A percentile compares a stretch with the other conserved stretches of the same genome.
Evolutionary conservation across 2,113 vertebrate genomes (phyloP).

Genomic region (Phodopus roborovskii): DNA sequence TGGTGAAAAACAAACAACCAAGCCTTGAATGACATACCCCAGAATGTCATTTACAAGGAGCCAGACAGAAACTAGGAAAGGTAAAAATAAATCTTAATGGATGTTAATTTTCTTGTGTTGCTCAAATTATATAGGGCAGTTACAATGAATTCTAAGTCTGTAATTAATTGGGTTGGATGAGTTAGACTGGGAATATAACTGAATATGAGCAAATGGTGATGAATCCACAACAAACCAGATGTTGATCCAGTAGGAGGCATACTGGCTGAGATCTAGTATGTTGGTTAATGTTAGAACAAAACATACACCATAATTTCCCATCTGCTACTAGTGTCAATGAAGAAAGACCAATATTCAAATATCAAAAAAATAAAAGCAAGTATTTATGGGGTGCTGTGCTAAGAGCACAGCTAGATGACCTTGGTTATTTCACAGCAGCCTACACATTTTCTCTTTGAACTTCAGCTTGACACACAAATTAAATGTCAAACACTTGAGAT

Average conservation of each 20-base stretch:
- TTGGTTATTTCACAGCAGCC: neutral
- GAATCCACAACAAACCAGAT: neutral
- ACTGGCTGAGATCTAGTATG: neutral
- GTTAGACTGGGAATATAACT: neutral
- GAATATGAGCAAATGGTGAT: neutral
- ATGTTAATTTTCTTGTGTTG: slow-evolving; percentile 12
- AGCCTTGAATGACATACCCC: neutral
- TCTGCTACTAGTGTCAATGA: neutral
- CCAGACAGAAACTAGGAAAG: slow-evolving; percentile 17
- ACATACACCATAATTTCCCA: neutral
- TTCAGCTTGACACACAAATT: neutral
- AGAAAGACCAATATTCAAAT: slow-evolving; percentile 23
- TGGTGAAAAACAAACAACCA: neutral
- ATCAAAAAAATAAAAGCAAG: neutral
- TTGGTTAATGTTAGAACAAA: neutral
- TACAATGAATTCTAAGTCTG: slow-evolving; percentile 23
- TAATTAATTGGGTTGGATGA: slow-evolving; percentile 40
- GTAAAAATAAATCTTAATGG: neutral
- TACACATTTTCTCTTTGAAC: neutral
- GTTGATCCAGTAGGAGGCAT: neutral
- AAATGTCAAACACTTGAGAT: slow-evolving; percentile 21
- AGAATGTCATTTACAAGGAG: neutral
- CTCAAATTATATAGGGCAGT: slow-evolving; percentile 23
- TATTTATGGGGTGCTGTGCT: neutral
- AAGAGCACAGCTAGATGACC: neutral